Evolutionary conservation across 2,888 invertebrate genomes (phyloP), one percentile per base, ranked within the genome.

Genomic region (Sylvicola cinctus): DNA sequence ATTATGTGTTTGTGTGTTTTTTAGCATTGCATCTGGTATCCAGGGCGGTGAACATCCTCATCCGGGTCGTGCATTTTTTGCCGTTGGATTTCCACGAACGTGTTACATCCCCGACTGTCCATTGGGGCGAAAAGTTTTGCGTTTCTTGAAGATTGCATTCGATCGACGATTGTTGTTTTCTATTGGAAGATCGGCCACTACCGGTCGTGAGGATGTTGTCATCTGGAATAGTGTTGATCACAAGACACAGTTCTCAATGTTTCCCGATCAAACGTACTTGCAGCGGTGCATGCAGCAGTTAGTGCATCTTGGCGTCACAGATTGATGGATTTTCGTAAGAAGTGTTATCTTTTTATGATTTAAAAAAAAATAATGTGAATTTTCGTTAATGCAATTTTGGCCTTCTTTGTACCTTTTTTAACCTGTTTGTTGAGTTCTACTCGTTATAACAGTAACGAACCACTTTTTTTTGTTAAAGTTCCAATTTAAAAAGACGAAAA

Each of bases 171-270:
- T 77, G 42, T 70, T 85, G 44, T 93, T 93, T 61, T 78, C 81
- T 0, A 76, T 93, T 42, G 76, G 81, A 36, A 69, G 79, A 30
- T 90, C 88, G 2, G 73, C 74, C 38, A 93, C 91, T 1, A 90
- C 90, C 0, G 91, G 90, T 1, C 73, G 80, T 44, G 78, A 83
- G 51, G 81, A 90, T 61, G 84, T 87, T 39, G 81, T 91, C 36
- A 74, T 85, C 31, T 93, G 93, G 93, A 83, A 83, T 51, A 76
- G 74, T 48, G 77, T 85, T 39, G 84, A 84, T 48, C 85, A 85
- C 52, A 84, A 84, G 57, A 84, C 84, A 38, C 74, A 77, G 54
- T 60, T 70, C 16, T 72, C 70, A 36, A 75, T 77, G 43, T 81
- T 76, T 54, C 81, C 83, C 3, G 83, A 83, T 59, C 68, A 70